Evolutionary conservation across 2,113 vertebrate species (phyloP), one percentile per base, ranked within the genome.

Genomic region (Scortum barcoo): DNA sequence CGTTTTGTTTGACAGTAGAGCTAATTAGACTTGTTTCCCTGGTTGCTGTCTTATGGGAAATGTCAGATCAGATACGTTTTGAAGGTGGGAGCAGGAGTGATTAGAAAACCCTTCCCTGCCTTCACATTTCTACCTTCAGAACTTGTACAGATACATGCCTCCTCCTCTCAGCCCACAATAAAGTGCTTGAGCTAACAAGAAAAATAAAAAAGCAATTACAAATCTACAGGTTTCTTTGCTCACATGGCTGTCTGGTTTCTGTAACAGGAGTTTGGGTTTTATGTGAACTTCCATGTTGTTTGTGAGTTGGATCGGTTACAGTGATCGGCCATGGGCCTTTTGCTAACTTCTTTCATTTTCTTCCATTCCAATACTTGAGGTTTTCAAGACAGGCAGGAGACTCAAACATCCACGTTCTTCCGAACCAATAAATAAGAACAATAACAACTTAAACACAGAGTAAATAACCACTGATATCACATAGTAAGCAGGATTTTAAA

Each of bases 371-470:
- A 88, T 82, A 86, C 76, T 92, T 76, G 33, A 87, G 79, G 81
- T 76, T 83, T 89, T 89, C 82, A 73, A 86, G 72, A 80, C 6
- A 60, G 60, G 69, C 88, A 90, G 87, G 76, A 90, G 26, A 79
- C 30, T 74, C 78, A 57, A 73, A 85, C 48, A 84, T 63, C 86
- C 61, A 57, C 67, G 72, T 84, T 84, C 67, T 58, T 76, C 71
- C 77, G 72, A 92, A 93, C 65, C 88, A 95, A 96, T 95, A 96
- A 95, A 96, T 95, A 94, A 91, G 38, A 78, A 76, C 22, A 89
- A 89, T 17, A 85, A 77, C 20, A 86, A 86, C 48, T 44, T 77
- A 76, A 86, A 86, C 69, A 89, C 73, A 85, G 60, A 89, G 86
- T 83, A 88, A 91, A 90, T 79, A 77, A 86, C 24, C 48, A 57